Evolutionary conservation across 2,113 vertebrate species (phyloP), one percentile per base, ranked within the genome.

Genomic region (Morone chrysops): DNA sequence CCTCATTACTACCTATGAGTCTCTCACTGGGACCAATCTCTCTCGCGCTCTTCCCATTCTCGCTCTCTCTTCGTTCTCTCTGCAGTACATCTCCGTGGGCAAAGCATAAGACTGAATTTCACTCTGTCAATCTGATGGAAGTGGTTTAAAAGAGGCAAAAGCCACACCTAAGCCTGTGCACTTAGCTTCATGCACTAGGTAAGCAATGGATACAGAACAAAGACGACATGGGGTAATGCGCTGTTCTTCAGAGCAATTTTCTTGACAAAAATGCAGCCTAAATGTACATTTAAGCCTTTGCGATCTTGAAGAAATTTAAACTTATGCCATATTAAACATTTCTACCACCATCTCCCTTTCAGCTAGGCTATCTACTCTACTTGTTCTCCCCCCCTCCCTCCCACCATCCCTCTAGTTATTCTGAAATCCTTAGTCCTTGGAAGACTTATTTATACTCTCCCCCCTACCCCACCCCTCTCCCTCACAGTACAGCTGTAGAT

Each of bases 1-100:
- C 85, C 93, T 94, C 91, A 92, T 93, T 94, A 92, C 93, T 81
- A 90, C 81, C 89, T 82, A 86, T 86, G 82, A 86, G 89, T 90
- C 88, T 90, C 91, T 94, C 91, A 53, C 82, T 86, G 81, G 82
- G 93, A 87, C 89, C 86, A 87, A 90, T 89, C 88, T 86, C 81
- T 79, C 77, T 36, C 20, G 59, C 41, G 38, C 66, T 75, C 47
- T 53, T 41, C 6, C 53, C 18, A 17, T 22, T 87, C 76, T 62
- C 38, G 62, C 74, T 75, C 67, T 41, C 14, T 45, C 72, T 62
- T 16, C 25, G 47, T 53, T 48, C 67, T 80, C 68, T 85, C 61
- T 31, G 71, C 40, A 72, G 51, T 56, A 36, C 71, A 60, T 83
- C 69, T 81, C 50, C 17, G 71, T 57, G 60, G 68, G 53, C 50